Base-by-base conservation (phyloP, 2,888 invertebrate species). In the Hirtodrosophila confusa region DNA sequence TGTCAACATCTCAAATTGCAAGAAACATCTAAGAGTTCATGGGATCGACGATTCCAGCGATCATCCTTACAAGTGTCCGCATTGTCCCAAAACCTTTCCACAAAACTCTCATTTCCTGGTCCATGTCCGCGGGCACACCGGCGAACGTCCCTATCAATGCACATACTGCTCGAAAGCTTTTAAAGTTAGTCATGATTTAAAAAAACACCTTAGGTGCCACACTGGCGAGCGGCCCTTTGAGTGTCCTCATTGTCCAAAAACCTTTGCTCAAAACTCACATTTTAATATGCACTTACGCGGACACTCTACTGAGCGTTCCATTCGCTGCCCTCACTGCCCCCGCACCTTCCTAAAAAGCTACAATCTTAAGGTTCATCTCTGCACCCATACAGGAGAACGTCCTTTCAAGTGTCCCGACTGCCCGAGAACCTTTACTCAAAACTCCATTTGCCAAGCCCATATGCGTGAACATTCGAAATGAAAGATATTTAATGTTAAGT, bases 321-420 rank as follows among this genome's bases (percentile, higher is more conserved):
- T 41, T 0, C 10, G 41, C 31, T 64, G 64, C 23, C 45, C 47
- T n/a, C 54, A 64, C 3, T 64, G 66, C 8, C 31, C 50, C 10
- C 10, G 33, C 4, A 29, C 27, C 31, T 49, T 61, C 5, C 11
- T 23, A 0, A 60, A 11, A 8, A 35, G 6, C 17, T 37, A 50
- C 44, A 44, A 60, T 12, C 39, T 45, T 3, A 50, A 45, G 6
- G 39, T 50, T 0, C 62, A 60, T 35, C 9, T 53, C 3, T 17
- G 31, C 31, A 51, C n/a, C 53, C 55, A 63, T 9, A 62, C 39
- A 0, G 44, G 39, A 0, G 35, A 44, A 17, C 31, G 17, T 6
- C 27, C 50, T 1, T 51, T 12, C 9, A 64, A 65, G 11, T 54
- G 48, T 12, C 27, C 44, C 1, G n/a, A 55, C 4, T 61, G 60